Conservation (phyloP, 2,888 invertebrate genomes). For the Andricus curvator region DNA sequence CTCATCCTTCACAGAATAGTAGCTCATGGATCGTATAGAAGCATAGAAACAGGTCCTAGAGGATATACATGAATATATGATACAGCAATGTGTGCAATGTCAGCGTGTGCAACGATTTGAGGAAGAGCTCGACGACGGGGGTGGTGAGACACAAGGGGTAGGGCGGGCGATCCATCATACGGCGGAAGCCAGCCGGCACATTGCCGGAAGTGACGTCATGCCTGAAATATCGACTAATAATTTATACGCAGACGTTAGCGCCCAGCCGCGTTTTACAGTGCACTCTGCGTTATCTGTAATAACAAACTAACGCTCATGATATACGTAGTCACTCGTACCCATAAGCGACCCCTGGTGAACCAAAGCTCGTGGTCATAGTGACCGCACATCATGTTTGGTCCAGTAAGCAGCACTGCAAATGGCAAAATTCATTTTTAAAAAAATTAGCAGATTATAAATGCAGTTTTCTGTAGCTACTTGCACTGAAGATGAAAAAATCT, state of each 20-base stretch:
- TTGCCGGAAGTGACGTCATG: conserved; percentile 77
- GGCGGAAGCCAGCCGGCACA: conserved; percentile 75
- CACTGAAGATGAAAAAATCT: no score
- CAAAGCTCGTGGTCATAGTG: not conserved
- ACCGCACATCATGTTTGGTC: conserved; percentile 24
- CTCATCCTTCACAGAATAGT: not conserved
- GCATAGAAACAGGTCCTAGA: not conserved
- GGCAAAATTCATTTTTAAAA: no score
- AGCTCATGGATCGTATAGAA: not conserved
- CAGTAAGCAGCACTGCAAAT: not conserved
- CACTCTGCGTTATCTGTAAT: conserved; percentile 49
- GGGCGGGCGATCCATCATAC: conserved; percentile 72
- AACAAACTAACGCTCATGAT: conserved; percentile 63
- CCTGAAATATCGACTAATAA: conserved; percentile 77
- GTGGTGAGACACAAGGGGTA: conserved; percentile 52
- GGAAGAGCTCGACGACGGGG: conserved; percentile 62
- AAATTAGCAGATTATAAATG: no score
- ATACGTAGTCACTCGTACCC: not conserved
- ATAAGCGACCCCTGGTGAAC: not conserved
- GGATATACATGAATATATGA: not conserved
- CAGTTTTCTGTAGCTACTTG: no score
- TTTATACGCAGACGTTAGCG: conserved; percentile 75
- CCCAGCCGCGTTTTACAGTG: conserved; percentile 65
- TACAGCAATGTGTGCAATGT: conserved; percentile 42
- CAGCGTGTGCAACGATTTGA: conserved; percentile 61